These are phyloP conservation scores for Acrocera orbiculus DNA, from an alignment of 2,888 invertebrate genomes.

Conservation along the genomic window DNA sequence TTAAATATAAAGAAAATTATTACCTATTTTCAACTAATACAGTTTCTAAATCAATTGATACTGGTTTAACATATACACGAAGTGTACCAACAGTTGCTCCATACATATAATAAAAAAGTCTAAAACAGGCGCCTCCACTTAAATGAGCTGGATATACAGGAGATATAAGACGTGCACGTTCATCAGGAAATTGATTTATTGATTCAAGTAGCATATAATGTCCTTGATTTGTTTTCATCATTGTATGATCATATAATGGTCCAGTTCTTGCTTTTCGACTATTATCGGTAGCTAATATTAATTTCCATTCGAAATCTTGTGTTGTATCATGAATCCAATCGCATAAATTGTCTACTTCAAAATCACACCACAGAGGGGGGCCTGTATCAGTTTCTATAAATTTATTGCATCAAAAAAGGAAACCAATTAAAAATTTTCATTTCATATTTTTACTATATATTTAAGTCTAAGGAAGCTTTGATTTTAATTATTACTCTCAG, in stretches of 20 bases:
- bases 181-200: constrained; percentile 36
- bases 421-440: too few species aligned
- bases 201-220: constrained; percentile 74
- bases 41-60: constrained; percentile 17
- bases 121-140: constrained; percentile 37
- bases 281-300: constrained; percentile 35
- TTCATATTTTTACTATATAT: too few species aligned
- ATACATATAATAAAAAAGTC: constrained; percentile 66
- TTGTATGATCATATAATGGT: constrained; percentile 59
- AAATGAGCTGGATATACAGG: constrained; percentile 41
- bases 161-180: constrained; percentile 53
- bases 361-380: constrained; percentile 19
- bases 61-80: constrained; percentile 35
- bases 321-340: constrained; percentile 57
- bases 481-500: too few species aligned
- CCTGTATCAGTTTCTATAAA: constrained; percentile 8
- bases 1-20: background rate
- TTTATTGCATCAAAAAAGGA: background rate
- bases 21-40: too few species aligned
- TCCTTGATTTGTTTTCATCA: constrained; percentile 39
- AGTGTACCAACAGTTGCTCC: constrained; percentile 42
- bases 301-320: constrained; percentile 57
- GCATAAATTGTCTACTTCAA: constrained; percentile 40
- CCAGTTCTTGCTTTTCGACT: constrained; percentile 36
- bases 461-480: too few species aligned